A percentile compares a stretch with the other conserved stretches of the same genome.
These are phyloP conservation scores for Cantharis lateralis DNA, from an alignment of 2,888 invertebrate species.

Conservation along the genomic window DNA sequence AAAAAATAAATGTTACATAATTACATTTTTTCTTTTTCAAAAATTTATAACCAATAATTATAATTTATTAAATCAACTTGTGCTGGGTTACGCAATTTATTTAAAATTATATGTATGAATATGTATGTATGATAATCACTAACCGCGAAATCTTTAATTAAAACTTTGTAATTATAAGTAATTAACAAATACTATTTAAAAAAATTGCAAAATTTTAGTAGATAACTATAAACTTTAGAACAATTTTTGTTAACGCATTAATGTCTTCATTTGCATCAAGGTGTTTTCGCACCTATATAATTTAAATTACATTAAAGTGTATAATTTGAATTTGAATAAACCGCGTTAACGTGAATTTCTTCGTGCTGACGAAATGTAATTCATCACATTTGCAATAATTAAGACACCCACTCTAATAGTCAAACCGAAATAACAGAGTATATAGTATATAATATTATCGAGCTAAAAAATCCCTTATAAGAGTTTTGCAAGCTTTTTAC, in stretches of 20 bases:
- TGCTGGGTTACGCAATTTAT: neutral
- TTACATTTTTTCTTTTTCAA: neutral
- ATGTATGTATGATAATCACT: neutral
- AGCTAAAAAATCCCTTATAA: no score
- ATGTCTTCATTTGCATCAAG: neutral
- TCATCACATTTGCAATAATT: neutral
- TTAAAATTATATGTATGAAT: neutral
- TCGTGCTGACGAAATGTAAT: neutral
- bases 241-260: neutral
- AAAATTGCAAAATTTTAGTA: neutral
- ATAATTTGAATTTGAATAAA: neutral
- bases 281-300: neutral
- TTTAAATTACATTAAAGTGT: neutral
- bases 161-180: neutral
- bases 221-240: neutral
- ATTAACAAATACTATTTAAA: neutral
- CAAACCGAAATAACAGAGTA: neutral
- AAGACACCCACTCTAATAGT: neutral
- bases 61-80: neutral
- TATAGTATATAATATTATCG: no score
- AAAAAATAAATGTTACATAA: neutral
- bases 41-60: neutral
- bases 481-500: neutral
- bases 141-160: neutral
- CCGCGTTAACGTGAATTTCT: neutral